Evolutionary conservation across 1,140 invertebrate species (phyloP).

Genomic region (Bombus cullumanus): DNA sequence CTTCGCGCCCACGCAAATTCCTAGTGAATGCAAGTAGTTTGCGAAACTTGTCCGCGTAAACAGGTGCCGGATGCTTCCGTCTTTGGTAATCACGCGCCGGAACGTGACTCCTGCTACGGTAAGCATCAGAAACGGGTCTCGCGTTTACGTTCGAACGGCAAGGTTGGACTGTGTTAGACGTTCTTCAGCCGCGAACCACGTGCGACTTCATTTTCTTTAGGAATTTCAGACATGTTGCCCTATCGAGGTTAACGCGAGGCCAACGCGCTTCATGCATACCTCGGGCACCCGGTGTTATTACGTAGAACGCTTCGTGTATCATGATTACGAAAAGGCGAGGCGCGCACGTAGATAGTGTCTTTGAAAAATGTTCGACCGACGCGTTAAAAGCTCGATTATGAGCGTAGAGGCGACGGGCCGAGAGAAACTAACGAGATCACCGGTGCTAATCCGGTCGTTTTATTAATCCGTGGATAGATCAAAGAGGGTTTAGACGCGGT

Average conservation of each 20-base stretch:
- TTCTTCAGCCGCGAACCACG: background rate
- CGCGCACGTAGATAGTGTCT: no score
- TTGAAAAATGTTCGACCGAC: no score
- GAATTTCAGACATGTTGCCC: background rate
- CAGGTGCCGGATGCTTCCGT: background rate
- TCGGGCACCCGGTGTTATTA: no score
- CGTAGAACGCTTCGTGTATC: no score
- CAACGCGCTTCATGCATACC: background rate
- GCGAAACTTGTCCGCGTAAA: slow-evolving; percentile 1
- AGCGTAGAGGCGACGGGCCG: no score
- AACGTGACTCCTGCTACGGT: background rate
- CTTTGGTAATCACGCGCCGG: background rate
- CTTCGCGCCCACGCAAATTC: background rate
- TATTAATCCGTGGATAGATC: slow-evolving; percentile 32
- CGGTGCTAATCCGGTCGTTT: slow-evolving; percentile 14
- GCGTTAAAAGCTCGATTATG: no score
- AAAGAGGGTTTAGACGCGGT: background rate
- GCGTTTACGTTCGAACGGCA: background rate
- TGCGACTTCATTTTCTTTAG: background rate
- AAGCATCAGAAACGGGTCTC: background rate
- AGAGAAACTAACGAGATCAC: slow-evolving; percentile 23
- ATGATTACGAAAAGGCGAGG: no score
- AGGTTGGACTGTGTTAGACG: background rate
- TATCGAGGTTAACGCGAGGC: background rate
- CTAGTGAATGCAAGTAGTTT: background rate